Percentiles rank a stretch among this genome's conserved stretches.
Evolutionary conservation across 1,140 invertebrate genomes (phyloP).

Genomic region (Caenorhabditis latens): DNA sequence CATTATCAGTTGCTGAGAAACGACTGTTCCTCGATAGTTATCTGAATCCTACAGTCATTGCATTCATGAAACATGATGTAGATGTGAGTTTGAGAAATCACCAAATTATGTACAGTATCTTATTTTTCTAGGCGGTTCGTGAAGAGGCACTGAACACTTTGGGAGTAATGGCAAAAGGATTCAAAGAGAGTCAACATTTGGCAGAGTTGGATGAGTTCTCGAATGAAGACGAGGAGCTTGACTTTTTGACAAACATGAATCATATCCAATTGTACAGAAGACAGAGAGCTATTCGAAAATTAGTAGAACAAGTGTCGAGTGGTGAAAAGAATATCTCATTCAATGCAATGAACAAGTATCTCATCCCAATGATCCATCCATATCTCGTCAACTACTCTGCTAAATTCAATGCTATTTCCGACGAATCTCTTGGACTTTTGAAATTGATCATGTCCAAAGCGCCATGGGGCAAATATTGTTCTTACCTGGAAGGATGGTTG

Average conservation of each 20-base stretch:
- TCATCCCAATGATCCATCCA: slow-evolving; percentile 50
- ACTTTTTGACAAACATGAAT: slow-evolving; percentile 62
- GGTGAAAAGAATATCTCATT: slow-evolving; percentile 69
- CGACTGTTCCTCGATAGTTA: slow-evolving; percentile 56
- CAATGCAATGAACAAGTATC: slow-evolving; percentile 81
- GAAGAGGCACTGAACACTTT: slow-evolving; percentile 63
- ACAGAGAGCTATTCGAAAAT: slow-evolving; percentile 33
- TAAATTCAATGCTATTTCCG: slow-evolving; percentile 83
- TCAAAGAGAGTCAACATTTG: slow-evolving; percentile 47
- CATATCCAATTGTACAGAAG: slow-evolving; percentile 60
- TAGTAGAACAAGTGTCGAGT: slow-evolving; percentile 53
- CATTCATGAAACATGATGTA: slow-evolving; percentile 15
- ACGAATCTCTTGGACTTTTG: slow-evolving; percentile 82
- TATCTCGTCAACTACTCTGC: slow-evolving; percentile 47
- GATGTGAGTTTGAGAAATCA: not conserved
- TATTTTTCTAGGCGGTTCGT: slow-evolving; percentile 59
- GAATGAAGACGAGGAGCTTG: slow-evolving; percentile 58
- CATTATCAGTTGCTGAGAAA: slow-evolving; percentile 12
- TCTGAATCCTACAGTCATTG: slow-evolving; percentile 44
- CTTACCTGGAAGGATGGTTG: slow-evolving; percentile 86
- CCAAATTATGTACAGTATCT: slow-evolving; percentile 7
- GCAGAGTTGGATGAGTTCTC: slow-evolving; percentile 27
- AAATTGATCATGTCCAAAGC: slow-evolving; percentile 59
- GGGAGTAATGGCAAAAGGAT: slow-evolving; percentile 3
- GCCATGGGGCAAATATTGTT: slow-evolving; percentile 78